These are phyloP conservation scores for Macropus fuliginosus DNA, from an alignment of 2,797 vertebrate genomes.

Conservation along the genomic window DNA sequence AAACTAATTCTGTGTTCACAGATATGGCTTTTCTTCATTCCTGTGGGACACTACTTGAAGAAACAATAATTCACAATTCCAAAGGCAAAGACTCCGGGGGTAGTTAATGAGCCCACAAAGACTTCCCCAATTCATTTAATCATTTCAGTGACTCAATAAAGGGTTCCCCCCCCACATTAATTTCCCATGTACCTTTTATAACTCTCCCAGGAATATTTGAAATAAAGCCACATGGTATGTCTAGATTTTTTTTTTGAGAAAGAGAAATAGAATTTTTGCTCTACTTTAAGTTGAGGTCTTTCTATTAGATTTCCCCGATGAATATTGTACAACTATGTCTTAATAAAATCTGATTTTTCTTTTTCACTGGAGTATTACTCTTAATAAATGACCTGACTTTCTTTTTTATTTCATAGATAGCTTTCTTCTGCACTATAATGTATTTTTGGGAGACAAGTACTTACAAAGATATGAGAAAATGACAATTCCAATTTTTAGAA, in stretches of 20 bases:
- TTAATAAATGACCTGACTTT: not conserved
- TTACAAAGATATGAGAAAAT: constrained; percentile 36
- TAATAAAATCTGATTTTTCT: constrained; percentile 1
- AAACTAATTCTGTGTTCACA: not conserved
- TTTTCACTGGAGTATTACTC: not conserved
- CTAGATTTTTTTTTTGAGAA: constrained; percentile 24
- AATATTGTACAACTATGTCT: constrained; percentile 3
- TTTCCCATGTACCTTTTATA: not conserved
- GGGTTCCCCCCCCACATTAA: not conserved
- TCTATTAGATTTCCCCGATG: constrained; percentile 17
- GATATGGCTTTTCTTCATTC: not conserved
- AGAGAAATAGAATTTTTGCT: not conserved
- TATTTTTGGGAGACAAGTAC: constrained; percentile 19
- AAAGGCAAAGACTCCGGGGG: not conserved
- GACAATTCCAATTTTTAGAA: constrained; percentile 48
- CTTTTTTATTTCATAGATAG: constrained; percentile 35
- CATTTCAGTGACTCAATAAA: not conserved
- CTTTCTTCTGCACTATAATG: constrained; percentile 15
- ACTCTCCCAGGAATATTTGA: constrained; percentile 9
- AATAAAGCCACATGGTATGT: not conserved
- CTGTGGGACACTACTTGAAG: not conserved
- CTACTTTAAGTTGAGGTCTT: not conserved
- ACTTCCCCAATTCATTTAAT: not conserved
- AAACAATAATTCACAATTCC: not conserved
- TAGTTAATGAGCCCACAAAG: constrained; percentile 28